A percentile compares a stretch with the other conserved stretches of the same genome.
phyloP scores from a whole-genome alignment of 1,140 invertebrate species.

The Bombus consobrinus region DNA sequence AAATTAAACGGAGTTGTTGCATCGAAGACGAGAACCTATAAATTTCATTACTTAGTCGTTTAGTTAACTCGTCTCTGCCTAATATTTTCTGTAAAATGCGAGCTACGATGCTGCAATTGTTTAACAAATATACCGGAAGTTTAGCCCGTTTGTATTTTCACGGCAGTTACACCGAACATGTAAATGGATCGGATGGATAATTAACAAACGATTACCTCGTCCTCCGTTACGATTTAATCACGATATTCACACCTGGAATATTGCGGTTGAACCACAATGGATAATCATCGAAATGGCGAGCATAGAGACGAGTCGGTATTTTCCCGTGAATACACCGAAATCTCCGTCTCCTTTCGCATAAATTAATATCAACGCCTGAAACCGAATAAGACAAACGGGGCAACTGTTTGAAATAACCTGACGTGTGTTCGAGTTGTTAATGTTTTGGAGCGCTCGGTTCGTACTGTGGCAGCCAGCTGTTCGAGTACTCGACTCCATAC shows the following conservation, averaged over 20 bases:
- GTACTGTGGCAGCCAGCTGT: background rate
- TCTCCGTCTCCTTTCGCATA: background rate
- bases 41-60: no score
- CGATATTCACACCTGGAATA: background rate
- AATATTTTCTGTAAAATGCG: background rate
- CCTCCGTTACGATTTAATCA: background rate
- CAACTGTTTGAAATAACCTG: background rate
- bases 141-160: background rate
- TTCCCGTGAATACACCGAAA: background rate
- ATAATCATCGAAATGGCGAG: background rate
- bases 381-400: background rate
- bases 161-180: background rate
- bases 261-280: background rate
- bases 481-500: background rate
- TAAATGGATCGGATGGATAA: background rate
- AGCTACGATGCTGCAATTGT: background rate
- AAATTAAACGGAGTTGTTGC: no score
- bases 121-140: background rate
- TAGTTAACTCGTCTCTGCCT: background rate
- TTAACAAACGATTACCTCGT: background rate
- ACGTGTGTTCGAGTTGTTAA: constrained; percentile 51
- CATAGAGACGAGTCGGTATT: background rate
- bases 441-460: constrained; percentile 27
- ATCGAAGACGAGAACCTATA: no score
- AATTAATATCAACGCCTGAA: constrained; percentile 6